A percentile compares a stretch with the other conserved stretches of the same genome.
These are phyloP conservation scores for Phrixothrix hirtus DNA, from an alignment of 2,888 invertebrate genomes.

Conservation along the genomic window DNA sequence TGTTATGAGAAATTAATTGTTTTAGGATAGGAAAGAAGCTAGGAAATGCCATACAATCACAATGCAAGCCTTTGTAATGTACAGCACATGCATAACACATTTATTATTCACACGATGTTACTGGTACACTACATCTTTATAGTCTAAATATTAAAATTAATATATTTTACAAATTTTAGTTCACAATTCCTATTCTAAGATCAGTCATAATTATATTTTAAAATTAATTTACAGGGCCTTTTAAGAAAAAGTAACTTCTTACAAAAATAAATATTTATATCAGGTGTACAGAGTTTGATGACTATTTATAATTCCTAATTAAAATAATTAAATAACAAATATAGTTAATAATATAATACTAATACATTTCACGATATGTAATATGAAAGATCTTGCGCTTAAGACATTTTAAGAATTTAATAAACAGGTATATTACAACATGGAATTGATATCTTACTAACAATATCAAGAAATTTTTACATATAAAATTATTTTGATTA, in stretches of 20 bases:
- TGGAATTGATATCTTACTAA: conserved; percentile 40
- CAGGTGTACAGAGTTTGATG: no score
- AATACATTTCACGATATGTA: no score
- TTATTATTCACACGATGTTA: conserved; percentile 55
- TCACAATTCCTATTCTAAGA: conserved; percentile 34
- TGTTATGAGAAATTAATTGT: conserved; percentile 12
- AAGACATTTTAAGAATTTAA: conserved; percentile 51
- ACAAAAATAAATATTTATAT: no score
- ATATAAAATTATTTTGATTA: conserved; percentile 27
- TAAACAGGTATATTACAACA: conserved; percentile 55
- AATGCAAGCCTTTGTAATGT: conserved; percentile 47
- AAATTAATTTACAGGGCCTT: conserved; percentile 43
- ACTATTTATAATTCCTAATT: no score
- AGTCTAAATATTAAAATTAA: conserved; percentile 45
- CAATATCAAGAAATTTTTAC: conserved; percentile 27
- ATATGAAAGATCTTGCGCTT: no score
- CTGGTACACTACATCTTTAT: conserved; percentile 48
- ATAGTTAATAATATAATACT: no score
- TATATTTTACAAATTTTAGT: conserved; percentile 47
- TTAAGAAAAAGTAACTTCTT: no score
- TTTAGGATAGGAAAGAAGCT: conserved; percentile 12
- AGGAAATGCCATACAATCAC: conserved; percentile 28
- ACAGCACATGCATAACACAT: conserved; percentile 58
- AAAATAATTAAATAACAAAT: no score
- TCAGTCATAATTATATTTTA: conserved; percentile 35